These are phyloP conservation scores for Encarsia formosa DNA, from an alignment of 2,888 invertebrate genomes.

Conservation along the genomic window DNA sequence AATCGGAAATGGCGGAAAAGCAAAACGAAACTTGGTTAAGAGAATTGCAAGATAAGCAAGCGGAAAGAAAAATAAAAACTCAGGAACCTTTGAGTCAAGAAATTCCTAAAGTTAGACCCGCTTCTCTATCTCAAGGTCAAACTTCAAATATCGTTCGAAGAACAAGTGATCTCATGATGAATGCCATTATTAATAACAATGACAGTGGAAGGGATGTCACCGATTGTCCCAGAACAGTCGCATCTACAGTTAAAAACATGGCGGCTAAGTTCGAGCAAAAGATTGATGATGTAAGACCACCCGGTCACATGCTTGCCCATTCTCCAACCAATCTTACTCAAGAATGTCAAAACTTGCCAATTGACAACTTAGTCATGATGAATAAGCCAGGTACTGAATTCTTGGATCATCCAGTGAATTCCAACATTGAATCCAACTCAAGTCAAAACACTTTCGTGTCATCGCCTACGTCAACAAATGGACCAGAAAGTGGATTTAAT, in stretches of 20 bases:
- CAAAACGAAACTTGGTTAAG: slow-evolving; percentile 67
- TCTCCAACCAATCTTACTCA: slow-evolving; percentile 31
- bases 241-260: slow-evolving; percentile 66
- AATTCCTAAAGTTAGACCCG: slow-evolving; percentile 38
- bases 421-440: slow-evolving; percentile 36
- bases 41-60: slow-evolving; percentile 78
- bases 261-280: slow-evolving; percentile 76
- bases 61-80: slow-evolving; percentile 58
- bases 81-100: slow-evolving; percentile 41
- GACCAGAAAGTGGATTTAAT: slow-evolving; percentile 40
- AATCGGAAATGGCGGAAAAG: slow-evolving; percentile 37
- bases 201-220: slow-evolving; percentile 40
- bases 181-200: slow-evolving; percentile 33
- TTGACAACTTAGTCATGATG: slow-evolving; percentile 27
- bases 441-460: slow-evolving; percentile 34
- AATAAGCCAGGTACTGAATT: slow-evolving; percentile 23
- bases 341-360: slow-evolving; percentile 26
- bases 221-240: slow-evolving; percentile 40
- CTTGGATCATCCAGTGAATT: slow-evolving; percentile 28
- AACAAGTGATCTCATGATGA: slow-evolving; percentile 46
- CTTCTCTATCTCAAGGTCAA: slow-evolving; percentile 17
- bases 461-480: slow-evolving; percentile 16
- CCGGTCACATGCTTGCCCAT: slow-evolving; percentile 22
- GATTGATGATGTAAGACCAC: slow-evolving; percentile 37
- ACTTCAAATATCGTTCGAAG: slow-evolving; percentile 38